A percentile compares a stretch with the other conserved stretches of the same genome.
Conservation (phyloP, 2,888 invertebrate species). For the Acanthoscelides obtectus region DNA sequence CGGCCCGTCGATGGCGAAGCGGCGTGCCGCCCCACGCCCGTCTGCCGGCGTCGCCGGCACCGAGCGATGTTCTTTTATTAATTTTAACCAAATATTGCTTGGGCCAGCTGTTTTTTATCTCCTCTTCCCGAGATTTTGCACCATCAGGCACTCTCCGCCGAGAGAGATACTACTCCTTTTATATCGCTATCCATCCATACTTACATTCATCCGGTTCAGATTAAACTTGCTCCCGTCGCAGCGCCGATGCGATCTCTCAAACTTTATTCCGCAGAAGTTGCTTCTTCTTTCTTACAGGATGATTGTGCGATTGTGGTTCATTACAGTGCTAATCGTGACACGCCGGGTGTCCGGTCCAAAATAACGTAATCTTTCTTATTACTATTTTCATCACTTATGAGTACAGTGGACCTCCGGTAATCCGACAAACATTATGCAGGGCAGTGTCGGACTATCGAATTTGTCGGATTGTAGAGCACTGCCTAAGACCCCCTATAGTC, state of each 20-base stretch:
- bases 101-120: constrained; percentile 40
- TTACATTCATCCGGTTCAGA: background rate
- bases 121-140: constrained; percentile 25
- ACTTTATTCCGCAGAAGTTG: background rate
- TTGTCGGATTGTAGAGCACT: no score
- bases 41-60: constrained; percentile 3
- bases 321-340: no score
- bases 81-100: constrained; percentile 39
- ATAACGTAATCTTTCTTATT: no score
- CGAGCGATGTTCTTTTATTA: constrained; percentile 38
- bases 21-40: background rate
- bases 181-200: background rate
- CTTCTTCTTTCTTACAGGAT: background rate
- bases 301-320: no score
- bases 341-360: no score
- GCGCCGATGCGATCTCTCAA: background rate
- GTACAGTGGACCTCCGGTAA: no score
- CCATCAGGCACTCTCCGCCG: constrained; percentile 12
- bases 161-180: background rate
- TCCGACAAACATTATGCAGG: no score
- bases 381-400: no score
- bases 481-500: no score
- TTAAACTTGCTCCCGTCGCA: no score
- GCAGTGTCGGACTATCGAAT: no score
- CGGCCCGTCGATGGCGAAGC: background rate